Conservation (phyloP, 2,113 vertebrate genomes). For the Natator depressus region DNA sequence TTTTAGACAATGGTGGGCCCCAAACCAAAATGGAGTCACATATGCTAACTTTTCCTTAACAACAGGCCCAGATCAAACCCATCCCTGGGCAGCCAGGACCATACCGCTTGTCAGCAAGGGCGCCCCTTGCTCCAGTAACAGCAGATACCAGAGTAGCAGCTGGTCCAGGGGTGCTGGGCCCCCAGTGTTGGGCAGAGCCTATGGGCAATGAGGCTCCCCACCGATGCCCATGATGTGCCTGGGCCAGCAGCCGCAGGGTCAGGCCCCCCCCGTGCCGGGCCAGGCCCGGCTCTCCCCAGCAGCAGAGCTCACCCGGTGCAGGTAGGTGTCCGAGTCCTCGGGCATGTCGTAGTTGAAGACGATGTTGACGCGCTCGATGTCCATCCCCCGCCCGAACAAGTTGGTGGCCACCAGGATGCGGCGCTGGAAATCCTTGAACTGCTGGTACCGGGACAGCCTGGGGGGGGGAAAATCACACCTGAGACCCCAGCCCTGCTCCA, state of each 20-base stretch:
- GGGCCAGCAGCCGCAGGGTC: not conserved
- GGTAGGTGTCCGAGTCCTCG: constrained; percentile 86
- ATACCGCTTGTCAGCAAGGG: too few relatives aligned
- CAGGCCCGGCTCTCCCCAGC: not conserved
- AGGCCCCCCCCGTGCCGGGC: too few relatives aligned
- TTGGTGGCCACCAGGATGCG: constrained; percentile 87
- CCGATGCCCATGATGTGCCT: not conserved
- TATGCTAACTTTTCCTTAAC: too few relatives aligned
- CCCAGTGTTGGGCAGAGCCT: not conserved
- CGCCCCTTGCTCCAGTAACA: not conserved
- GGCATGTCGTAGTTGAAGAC: constrained; percentile 90
- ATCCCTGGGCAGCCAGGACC: not conserved
- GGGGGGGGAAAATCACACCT: too few relatives aligned
- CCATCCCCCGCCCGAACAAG: constrained; percentile 86
- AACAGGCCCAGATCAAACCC: too few relatives aligned
- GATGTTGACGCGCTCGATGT: constrained; percentile 87
- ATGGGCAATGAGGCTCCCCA: not conserved
- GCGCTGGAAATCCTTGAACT: constrained; percentile 87
- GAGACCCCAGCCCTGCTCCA: not conserved
- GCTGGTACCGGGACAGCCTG: constrained; percentile 86
- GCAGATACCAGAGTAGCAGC: not conserved
- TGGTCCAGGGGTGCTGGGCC: too few relatives aligned
- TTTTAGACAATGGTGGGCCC: too few relatives aligned
- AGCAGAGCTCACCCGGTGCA: constrained; percentile 77
- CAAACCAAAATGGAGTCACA: too few relatives aligned